Percentiles rank a stretch among this genome's conserved stretches.
phyloP scores from a whole-genome alignment of 2,888 invertebrate species.

The Agrotis segetum region DNA sequence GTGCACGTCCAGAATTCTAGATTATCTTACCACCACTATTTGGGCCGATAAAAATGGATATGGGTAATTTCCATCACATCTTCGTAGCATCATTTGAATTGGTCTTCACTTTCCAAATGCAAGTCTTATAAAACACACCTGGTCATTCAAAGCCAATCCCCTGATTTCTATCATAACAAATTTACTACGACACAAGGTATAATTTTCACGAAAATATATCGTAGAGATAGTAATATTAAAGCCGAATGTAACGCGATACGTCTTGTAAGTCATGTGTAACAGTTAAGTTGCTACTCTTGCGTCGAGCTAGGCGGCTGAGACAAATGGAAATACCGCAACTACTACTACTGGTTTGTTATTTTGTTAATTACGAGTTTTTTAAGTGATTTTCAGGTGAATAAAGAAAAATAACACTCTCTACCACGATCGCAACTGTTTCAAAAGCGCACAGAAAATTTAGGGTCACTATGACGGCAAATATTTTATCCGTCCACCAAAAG shows the following conservation, averaged over 20 bases:
- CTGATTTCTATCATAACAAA: conserved; percentile 45
- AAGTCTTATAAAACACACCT: background rate
- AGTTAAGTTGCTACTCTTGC: conserved; percentile 62
- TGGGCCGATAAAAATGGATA: too few relatives aligned
- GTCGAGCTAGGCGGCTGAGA: conserved; percentile 52
- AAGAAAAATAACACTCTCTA: too few relatives aligned
- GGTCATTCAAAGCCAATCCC: conserved; percentile 19
- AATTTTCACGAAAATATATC: conserved; percentile 47
- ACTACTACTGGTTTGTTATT: conserved; percentile 56
- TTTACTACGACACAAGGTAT: conserved; percentile 23
- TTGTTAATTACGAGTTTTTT: conserved; percentile 7
- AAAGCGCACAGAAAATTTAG: too few relatives aligned
- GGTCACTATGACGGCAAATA: too few relatives aligned
- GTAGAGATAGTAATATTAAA: conserved; percentile 37
- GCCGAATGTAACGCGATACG: conserved; percentile 53
- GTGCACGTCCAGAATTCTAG: too few relatives aligned
- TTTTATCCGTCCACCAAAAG: too few relatives aligned
- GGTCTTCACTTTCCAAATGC: background rate
- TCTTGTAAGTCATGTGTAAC: conserved; percentile 62
- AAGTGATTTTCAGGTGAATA: background rate
- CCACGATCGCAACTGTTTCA: too few relatives aligned
- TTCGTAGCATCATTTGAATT: background rate
- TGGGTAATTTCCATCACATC: background rate
- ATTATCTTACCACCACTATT: too few relatives aligned
- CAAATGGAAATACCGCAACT: conserved; percentile 70